Evolutionary conservation across 2,888 invertebrate species (phyloP).

Genomic region (Meliscaeva auricollis): DNA sequence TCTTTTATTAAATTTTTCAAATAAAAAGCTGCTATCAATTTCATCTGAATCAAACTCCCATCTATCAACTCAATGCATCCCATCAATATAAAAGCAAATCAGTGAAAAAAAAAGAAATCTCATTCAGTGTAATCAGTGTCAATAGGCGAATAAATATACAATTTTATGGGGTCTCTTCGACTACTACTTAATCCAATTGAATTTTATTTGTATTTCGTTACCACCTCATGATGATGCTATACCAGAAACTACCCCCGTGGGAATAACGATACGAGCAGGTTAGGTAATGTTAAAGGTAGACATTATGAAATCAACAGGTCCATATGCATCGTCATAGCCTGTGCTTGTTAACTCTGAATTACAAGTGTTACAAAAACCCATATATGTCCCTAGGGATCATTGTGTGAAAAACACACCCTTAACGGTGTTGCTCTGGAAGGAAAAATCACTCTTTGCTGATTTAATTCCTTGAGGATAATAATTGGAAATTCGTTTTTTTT

Average conservation of each 20-base stretch:
- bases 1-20: neutral
- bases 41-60: conserved; percentile 54
- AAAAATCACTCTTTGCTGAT: conserved; percentile 9
- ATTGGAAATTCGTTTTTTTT: conserved; percentile 56
- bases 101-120: conserved; percentile 46
- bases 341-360: conserved; percentile 69
- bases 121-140: conserved; percentile 67
- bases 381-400: conserved; percentile 64
- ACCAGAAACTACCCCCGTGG: conserved; percentile 74
- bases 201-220: conserved; percentile 69
- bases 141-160: conserved; percentile 66
- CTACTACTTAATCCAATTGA: conserved; percentile 73
- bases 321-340: conserved; percentile 48
- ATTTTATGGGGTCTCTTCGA: conserved; percentile 35
- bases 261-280: conserved; percentile 42
- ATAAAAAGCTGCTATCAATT: conserved; percentile 30
- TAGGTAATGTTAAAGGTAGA: conserved; percentile 52
- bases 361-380: conserved; percentile 66
- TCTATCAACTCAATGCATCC: conserved; percentile 41
- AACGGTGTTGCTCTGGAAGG: neutral
- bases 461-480: conserved; percentile 53
- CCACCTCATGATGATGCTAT: conserved; percentile 60
- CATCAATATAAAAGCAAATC: conserved; percentile 59
- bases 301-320: conserved; percentile 69
- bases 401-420: conserved; percentile 69